Conservation (phyloP, 2,113 vertebrate genomes). For the Rissa tridactyla region DNA sequence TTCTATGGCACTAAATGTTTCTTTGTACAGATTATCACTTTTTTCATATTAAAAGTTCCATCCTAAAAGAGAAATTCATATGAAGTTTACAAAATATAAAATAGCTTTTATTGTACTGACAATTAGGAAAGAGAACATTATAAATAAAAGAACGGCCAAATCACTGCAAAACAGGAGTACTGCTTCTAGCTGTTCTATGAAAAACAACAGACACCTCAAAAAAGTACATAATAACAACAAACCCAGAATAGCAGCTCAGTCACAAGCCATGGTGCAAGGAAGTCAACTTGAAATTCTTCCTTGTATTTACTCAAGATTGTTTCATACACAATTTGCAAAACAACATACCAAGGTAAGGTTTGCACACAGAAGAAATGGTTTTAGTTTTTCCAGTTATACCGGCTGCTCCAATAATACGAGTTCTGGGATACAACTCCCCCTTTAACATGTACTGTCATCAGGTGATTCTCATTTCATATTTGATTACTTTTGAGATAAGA, state of each 20-base stretch:
- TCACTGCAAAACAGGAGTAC: background rate
- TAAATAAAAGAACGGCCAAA: background rate
- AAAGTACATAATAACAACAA: background rate
- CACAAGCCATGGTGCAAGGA: background rate
- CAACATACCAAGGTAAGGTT: conserved; percentile 27
- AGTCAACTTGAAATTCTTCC: conserved; percentile 34
- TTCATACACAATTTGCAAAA: background rate
- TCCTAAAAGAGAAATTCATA: background rate
- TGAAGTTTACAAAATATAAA: background rate
- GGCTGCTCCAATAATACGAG: conserved; percentile 21
- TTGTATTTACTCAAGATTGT: conserved; percentile 30
- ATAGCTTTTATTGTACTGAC: background rate
- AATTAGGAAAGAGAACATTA: background rate
- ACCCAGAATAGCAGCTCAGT: background rate
- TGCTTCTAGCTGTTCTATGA: background rate
- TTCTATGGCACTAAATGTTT: background rate
- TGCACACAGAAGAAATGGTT: background rate
- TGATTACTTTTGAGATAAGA: background rate
- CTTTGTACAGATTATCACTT: background rate
- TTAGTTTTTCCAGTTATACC: conserved; percentile 61
- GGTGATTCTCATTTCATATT: background rate
- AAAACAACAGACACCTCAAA: background rate
- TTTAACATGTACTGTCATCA: background rate
- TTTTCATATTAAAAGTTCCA: background rate
- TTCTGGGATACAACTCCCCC: background rate